Conservation (phyloP, 2,797 vertebrate genomes). For the Botia almorhae region DNA sequence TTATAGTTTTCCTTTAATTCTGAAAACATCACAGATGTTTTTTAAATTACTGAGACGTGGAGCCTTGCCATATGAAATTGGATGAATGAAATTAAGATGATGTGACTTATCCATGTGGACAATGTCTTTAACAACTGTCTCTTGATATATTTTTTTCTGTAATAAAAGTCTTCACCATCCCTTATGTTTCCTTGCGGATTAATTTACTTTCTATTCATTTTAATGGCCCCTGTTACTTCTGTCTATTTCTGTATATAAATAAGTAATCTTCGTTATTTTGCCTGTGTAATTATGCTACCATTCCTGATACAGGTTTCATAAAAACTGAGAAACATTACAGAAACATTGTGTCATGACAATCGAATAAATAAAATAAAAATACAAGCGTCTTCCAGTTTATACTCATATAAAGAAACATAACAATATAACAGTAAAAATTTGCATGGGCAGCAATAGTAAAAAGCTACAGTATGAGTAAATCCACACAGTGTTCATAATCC, state of each 20-base stretch:
- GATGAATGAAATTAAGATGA: too few species aligned
- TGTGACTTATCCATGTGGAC: too few species aligned
- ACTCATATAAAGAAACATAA: slow-evolving; percentile 23
- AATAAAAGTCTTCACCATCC: background rate
- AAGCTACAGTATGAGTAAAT: background rate
- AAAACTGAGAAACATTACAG: background rate
- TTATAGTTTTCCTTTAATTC: background rate
- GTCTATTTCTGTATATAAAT: background rate
- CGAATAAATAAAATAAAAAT: slow-evolving; percentile 7
- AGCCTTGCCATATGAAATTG: background rate
- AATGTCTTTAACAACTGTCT: too few species aligned
- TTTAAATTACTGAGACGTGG: background rate
- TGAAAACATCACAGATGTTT: background rate
- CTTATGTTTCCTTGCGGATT: too few species aligned
- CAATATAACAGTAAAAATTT: background rate
- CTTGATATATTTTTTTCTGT: too few species aligned
- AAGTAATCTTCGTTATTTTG: background rate
- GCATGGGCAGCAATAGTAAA: slow-evolving; percentile 24
- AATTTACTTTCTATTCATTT: background rate
- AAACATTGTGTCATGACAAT: slow-evolving; percentile 12
- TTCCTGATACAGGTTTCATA: slow-evolving; percentile 59
- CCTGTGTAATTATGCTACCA: slow-evolving; percentile 1
- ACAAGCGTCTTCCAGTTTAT: slow-evolving; percentile 44
- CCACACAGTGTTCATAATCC: background rate
- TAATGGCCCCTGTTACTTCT: background rate